A percentile compares a stretch with the other conserved stretches of the same genome.
phyloP scores from a whole-genome alignment of 2,113 vertebrate species.

The Anarhynchus alexandrinus region DNA sequence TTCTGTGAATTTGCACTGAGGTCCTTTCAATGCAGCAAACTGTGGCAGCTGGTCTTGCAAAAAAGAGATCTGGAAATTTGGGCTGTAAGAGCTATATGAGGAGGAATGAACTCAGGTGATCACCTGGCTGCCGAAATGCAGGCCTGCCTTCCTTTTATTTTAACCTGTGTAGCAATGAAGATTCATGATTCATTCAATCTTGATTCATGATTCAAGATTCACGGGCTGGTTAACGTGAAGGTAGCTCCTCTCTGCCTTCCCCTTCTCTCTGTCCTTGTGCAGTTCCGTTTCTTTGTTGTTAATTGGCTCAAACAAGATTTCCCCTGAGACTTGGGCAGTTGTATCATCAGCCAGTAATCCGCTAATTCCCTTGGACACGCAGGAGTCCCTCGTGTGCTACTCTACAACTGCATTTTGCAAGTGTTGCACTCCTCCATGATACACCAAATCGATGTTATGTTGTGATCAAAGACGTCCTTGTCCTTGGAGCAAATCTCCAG shows the following conservation, averaged over 20 bases:
- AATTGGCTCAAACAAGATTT: slow-evolving; percentile 4
- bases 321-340: neutral
- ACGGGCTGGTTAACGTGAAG: neutral
- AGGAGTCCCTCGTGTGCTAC: neutral
- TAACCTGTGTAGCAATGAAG: neutral
- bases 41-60: neutral
- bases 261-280: neutral
- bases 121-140: neutral
- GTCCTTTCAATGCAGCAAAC: neutral
- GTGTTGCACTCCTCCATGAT: neutral
- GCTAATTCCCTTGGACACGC: neutral
- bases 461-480: slow-evolving; percentile 9
- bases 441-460: neutral
- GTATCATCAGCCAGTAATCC: neutral
- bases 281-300: neutral
- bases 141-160: neutral
- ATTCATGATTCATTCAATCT: neutral
- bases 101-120: neutral
- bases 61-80: neutral
- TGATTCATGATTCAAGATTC: neutral
- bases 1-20: neutral
- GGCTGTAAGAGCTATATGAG: neutral
- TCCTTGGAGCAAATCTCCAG: neutral
- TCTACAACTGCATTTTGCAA: neutral
- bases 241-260: neutral